Evolutionary conservation across 2,888 invertebrate genomes (phyloP).

Genomic region (Elysia crispata): DNA sequence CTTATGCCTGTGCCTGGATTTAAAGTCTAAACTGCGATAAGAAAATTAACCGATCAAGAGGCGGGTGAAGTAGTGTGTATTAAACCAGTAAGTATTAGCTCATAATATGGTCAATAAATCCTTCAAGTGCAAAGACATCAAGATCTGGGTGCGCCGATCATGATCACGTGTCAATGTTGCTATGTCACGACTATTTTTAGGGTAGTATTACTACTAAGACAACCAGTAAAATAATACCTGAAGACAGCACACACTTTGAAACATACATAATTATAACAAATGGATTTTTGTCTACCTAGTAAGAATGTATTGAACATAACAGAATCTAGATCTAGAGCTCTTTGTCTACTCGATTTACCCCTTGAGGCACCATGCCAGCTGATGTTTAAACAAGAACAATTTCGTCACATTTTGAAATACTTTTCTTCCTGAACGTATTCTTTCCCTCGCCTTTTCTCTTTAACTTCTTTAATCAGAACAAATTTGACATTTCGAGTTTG

Average conservation of each 20-base stretch:
- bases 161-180: not conserved
- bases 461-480: constrained; percentile 31
- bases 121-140: not conserved
- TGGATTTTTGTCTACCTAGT: no score
- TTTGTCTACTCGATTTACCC: not conserved
- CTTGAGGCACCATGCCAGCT: not conserved
- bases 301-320: no score
- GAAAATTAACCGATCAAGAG: no score
- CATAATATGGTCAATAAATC: not conserved
- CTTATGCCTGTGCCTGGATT: no score
- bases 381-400: not conserved
- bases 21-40: not conserved
- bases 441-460: constrained; percentile 41
- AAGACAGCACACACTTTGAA: no score
- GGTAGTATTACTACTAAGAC: not conserved
- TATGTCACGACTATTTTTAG: not conserved
- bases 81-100: no score
- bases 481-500: not conserved
- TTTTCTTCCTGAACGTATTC: not conserved
- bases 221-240: no score
- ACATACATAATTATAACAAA: no score
- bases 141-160: not conserved
- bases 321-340: no score
- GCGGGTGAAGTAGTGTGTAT: no score
- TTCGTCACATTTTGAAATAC: no score